Evolutionary conservation across 2,888 invertebrate genomes (phyloP), one percentile per base, ranked within the genome.

Genomic region (Resseliella maxima): DNA sequence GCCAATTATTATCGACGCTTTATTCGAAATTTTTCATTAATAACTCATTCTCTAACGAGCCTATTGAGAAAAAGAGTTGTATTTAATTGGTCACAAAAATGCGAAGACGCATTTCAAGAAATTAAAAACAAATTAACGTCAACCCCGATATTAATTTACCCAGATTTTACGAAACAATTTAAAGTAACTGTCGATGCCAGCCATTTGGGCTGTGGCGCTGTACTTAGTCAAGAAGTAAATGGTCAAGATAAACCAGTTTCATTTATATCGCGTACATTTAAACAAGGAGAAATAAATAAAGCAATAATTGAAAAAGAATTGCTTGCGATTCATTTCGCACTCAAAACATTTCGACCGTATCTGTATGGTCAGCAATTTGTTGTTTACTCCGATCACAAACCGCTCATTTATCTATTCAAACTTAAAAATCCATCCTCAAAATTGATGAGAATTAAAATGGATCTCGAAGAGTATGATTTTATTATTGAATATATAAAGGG

Each of bases 401-500:
- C 85, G 31, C 27, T 85, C 1, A 36, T 54, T 12, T 85, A 46
- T 31, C 18, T 85, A 21, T 85, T 85, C n/a, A 85, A 54, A 18
- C 10, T 85, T 12, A 50, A 85, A 54, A 50, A 85, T 21, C 85
- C 85, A 6, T 15, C 12, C 18, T 85, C 85, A 8, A 85, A 54
- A 85, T 27, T 85, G 0, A 35, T 54, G 10, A 27, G 85, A n/a
- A n/a, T n/a, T n/a, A n/a, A n/a, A n/a, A n/a, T n/a, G n/a, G n/a
- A n/a, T 72, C 38, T 88, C 27, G 86, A 88, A 36, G 87, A 88
- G 46, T 88, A 86, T 72, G 88, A 88, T 54, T 88, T 88, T 50
- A 86, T 87, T 24, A 87, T 88, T 3, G n/a, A 86, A 2, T 88
- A 88, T 41, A 88, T 88, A 45, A 87, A 87, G 38, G 88, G 88